Percentiles rank a stretch among this genome's conserved stretches.
Conservation (phyloP, 2,113 vertebrate species). For the Columba livia region DNA sequence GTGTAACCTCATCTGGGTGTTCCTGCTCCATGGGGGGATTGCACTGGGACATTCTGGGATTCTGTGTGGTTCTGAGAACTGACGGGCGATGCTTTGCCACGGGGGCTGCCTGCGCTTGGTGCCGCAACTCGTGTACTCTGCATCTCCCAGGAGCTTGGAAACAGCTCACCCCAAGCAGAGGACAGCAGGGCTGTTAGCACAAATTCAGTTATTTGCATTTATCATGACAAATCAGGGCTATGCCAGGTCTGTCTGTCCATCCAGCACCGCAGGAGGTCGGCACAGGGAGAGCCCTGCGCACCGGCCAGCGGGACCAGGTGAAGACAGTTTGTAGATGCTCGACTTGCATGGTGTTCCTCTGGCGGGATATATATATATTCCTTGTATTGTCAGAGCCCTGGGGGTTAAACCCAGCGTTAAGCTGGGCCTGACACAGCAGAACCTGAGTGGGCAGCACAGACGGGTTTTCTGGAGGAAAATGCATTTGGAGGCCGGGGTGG, state of each 20-base stretch:
- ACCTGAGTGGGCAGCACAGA: not conserved
- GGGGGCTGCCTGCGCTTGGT: not conserved
- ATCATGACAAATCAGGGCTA: too few species aligned
- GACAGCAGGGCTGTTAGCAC: not conserved
- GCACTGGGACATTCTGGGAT: too few species aligned
- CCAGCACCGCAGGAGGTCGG: not conserved
- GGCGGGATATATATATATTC: rapidly evolving
- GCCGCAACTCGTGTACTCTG: not conserved
- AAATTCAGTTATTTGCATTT: too few species aligned
- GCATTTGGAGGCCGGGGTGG: not conserved
- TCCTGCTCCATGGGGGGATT: too few species aligned
- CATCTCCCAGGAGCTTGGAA: not conserved
- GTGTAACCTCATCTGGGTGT: too few species aligned
- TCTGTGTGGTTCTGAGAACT: not conserved
- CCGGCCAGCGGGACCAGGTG: not conserved
- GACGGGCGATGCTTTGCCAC: not conserved
- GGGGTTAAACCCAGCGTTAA: not conserved
- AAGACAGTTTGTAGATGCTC: not conserved
- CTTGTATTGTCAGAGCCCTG: rapidly evolving
- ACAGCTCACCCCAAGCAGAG: not conserved
- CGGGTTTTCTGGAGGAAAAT: not conserved
- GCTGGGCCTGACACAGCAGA: not conserved
- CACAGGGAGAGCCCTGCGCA: rapidly evolving
- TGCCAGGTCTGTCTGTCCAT: not conserved
- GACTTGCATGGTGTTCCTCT: rapidly evolving